Percentiles rank a stretch among this genome's conserved stretches.
These are phyloP conservation scores for Platycercus adscitus DNA, from an alignment of 2,113 vertebrate genomes.

Conservation along the genomic window DNA sequence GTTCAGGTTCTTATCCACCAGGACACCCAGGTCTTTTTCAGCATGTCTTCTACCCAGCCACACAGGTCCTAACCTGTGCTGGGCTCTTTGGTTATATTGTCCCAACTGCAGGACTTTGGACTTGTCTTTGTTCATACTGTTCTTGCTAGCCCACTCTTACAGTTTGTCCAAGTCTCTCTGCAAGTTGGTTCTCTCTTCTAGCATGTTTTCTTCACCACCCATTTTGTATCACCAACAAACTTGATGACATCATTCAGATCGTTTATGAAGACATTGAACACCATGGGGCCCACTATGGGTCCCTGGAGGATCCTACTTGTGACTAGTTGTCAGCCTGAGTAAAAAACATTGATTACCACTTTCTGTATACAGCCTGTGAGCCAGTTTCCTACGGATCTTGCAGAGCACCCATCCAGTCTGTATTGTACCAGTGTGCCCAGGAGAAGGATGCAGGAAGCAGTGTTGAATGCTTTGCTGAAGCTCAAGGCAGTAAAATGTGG, in stretches of 20 bases:
- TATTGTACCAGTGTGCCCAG: neutral
- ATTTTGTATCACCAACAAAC: neutral
- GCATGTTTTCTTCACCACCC: rapidly evolving
- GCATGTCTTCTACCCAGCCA: neutral
- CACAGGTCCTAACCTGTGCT: neutral
- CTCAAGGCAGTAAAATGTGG: neutral
- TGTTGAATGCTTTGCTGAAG: neutral
- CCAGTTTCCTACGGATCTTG: neutral
- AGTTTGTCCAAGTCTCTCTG: neutral
- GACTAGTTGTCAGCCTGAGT: neutral
- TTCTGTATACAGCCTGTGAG: neutral
- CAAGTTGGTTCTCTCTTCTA: neutral
- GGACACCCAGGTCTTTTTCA: neutral
- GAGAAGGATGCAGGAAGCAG: neutral
- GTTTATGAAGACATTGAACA: neutral
- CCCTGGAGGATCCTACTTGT: neutral
- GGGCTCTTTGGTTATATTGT: neutral
- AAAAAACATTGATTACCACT: neutral
- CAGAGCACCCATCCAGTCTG: neutral
- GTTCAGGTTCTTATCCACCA: neutral
- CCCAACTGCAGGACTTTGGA: neutral
- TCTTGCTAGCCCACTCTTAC: neutral
- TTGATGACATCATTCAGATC: neutral
- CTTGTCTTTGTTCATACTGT: neutral
- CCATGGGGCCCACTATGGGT: rapidly evolving